phyloP scores from a whole-genome alignment of 2,797 vertebrate genomes.

The Micromesistius poutassou region DNA sequence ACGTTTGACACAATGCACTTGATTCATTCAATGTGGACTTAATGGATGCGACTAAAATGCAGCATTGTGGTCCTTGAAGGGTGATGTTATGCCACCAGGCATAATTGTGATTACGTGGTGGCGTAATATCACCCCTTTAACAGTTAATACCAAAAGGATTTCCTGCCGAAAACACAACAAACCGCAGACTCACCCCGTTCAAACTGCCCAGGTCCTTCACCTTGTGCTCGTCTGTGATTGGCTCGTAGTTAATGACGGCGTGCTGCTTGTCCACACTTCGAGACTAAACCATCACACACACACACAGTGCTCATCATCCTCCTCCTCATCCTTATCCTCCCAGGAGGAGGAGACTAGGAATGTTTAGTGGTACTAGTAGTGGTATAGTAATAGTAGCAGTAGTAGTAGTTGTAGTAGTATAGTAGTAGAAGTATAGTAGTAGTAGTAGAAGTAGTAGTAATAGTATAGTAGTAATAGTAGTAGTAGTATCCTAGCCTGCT shows the following conservation, averaged over 20 bases:
- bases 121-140: too few species aligned
- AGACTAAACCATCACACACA: conserved; percentile 75
- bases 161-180: too few species aligned
- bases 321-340: background rate
- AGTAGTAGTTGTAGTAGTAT: too few species aligned
- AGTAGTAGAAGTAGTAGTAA: background rate
- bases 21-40: background rate
- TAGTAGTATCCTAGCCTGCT: background rate
- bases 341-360: background rate
- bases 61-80: too few species aligned
- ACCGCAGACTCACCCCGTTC: conserved; percentile 94
- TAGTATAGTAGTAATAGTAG: too few species aligned
- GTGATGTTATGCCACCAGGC: too few species aligned
- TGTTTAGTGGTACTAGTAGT: background rate
- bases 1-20: background rate
- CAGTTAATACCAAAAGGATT: background rate
- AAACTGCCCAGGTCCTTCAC: conserved; percentile 96
- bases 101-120: too few species aligned
- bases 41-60: too few species aligned
- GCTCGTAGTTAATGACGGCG: conserved; percentile 95
- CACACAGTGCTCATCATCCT: conserved; percentile 34
- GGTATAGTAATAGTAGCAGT: too few species aligned
- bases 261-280: conserved; percentile 98
- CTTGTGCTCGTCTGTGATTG: conserved; percentile 84
- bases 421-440: too few species aligned